These are phyloP conservation scores for Puntigrus tetrazona DNA, from an alignment of 2,113 vertebrate species.

Conservation along the genomic window DNA sequence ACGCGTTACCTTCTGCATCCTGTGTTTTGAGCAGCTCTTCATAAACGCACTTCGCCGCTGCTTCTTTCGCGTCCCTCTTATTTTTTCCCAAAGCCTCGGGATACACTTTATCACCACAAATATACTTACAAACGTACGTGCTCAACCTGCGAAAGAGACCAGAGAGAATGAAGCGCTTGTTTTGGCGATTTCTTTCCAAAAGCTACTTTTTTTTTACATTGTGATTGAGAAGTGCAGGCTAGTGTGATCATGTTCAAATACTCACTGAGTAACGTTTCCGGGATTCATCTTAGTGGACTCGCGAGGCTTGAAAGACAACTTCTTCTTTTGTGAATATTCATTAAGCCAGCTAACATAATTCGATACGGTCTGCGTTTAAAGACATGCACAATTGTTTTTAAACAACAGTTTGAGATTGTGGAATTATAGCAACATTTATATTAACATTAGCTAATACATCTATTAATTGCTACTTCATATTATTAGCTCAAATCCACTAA, in stretches of 20 bases:
- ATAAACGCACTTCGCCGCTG: slow-evolving; percentile 67
- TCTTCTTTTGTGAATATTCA: slow-evolving; percentile 63
- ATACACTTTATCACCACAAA: slow-evolving; percentile 59
- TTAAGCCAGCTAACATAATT: slow-evolving; percentile 71
- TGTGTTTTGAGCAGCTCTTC: slow-evolving; percentile 29
- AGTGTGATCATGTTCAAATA: background rate
- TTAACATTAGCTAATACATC: background rate
- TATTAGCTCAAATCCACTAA: background rate
- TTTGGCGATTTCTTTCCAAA: too few relatives aligned
- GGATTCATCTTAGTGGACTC: slow-evolving; percentile 37
- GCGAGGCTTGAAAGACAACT: background rate
- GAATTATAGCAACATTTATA: too few relatives aligned
- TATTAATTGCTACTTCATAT: background rate
- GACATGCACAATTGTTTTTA: background rate
- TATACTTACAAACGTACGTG: slow-evolving; percentile 58
- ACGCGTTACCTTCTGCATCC: slow-evolving; percentile 51
- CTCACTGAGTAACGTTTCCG: slow-evolving; percentile 51
- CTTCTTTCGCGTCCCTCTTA: slow-evolving; percentile 70
- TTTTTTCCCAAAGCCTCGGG: slow-evolving; percentile 59
- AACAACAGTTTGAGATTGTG: background rate
- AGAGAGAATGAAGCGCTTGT: background rate
- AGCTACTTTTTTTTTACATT: background rate
- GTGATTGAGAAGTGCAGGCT: background rate
- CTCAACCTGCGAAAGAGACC: slow-evolving; percentile 17
- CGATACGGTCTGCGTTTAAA: slow-evolving; percentile 12